Evolutionary conservation across 2,797 vertebrate genomes (phyloP), one percentile per base, ranked within the genome.

Genomic region (Crocidura indochinensis): DNA sequence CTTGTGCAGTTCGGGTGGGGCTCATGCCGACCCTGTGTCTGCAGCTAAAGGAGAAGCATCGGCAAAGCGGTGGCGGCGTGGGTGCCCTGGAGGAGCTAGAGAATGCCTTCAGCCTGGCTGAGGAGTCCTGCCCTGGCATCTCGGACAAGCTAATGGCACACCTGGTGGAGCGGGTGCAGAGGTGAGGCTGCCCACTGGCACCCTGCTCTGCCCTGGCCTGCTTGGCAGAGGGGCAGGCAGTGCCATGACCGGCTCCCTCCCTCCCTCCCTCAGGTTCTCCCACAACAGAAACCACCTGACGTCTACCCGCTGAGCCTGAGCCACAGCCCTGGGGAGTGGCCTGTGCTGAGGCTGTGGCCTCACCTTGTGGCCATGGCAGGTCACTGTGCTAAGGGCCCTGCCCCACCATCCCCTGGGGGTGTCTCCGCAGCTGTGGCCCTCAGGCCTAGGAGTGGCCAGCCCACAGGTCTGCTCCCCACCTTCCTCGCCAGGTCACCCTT

Each of bases 51-150:
- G 99, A 99, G 94, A 99, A 99, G 97, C 98, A 98, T 94, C 98
- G 97, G 96, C 98, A 98, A 80, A 98, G 97, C 0, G 99, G 99
- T 1, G 98, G 98, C 1, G 98, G 98, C 0, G 98, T 98, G 47
- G 98, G 98, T 29, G 99, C 99, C 8, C 98, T 99, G 83, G 99
- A 99, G 96, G 99, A 99, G 97, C 98, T 99, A 97, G 99, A 99
- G 97, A 99, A 99, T 0, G 99, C 99, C 92, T 99, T 99, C 79
- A 99, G 98, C 97, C 98, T 99, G 96, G 99, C 99, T 0, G 99
- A 99, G 96, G 99, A 99, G 97, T 99, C 99, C 60, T 99, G 99
- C 97, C 99, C 99, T 0, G 99, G 99, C 95, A 99, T 99, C 98
- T 99, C 99, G 0, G 99, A 99, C 98, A 98, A 98, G 95, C 98